Conservation (phyloP, 2,888 invertebrate species). For the Zygothrica quintamaculata region DNA sequence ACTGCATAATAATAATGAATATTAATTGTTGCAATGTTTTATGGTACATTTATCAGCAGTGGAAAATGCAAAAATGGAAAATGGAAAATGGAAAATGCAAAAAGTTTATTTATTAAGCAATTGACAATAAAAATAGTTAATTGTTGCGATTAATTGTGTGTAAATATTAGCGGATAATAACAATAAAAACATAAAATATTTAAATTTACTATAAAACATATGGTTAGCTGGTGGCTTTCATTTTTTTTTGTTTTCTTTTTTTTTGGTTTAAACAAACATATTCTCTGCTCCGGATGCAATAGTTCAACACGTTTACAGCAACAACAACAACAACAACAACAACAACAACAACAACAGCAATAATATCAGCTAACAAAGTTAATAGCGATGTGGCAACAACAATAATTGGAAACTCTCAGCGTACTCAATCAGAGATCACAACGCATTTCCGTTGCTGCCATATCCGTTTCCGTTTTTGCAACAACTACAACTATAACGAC, state of each 20-base stretch:
- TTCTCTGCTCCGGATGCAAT: slow-evolving; percentile 40
- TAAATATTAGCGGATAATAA: slow-evolving; percentile 51
- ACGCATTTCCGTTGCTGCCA: slow-evolving; percentile 58
- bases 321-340: too few relatives aligned
- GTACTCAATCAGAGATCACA: slow-evolving; percentile 24
- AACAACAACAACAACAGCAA: too few relatives aligned
- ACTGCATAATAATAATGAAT: too few relatives aligned
- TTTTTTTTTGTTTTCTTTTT: too few relatives aligned
- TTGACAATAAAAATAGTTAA: slow-evolving; percentile 54
- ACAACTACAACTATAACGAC: too few relatives aligned
- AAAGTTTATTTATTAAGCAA: slow-evolving; percentile 37
- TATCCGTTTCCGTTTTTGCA: slow-evolving; percentile 62
- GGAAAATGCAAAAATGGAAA: slow-evolving; percentile 21
- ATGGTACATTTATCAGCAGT: slow-evolving; percentile 24
- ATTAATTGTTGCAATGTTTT: slow-evolving; percentile 8
- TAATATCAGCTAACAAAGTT: too few relatives aligned
- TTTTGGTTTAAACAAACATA: slow-evolving; percentile 30
- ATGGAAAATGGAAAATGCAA: slow-evolving; percentile 18
- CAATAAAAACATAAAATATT: slow-evolving; percentile 40
- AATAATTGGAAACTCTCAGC: too few relatives aligned
- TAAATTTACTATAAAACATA: slow-evolving; percentile 50
- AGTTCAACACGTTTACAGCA: slow-evolving; percentile 41
- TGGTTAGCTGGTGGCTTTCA: slow-evolving; percentile 39
- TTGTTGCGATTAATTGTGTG: slow-evolving; percentile 65
- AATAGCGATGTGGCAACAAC: too few relatives aligned